Base-by-base conservation (phyloP, 2,113 vertebrate species). In the Dinomys branickii region DNA sequence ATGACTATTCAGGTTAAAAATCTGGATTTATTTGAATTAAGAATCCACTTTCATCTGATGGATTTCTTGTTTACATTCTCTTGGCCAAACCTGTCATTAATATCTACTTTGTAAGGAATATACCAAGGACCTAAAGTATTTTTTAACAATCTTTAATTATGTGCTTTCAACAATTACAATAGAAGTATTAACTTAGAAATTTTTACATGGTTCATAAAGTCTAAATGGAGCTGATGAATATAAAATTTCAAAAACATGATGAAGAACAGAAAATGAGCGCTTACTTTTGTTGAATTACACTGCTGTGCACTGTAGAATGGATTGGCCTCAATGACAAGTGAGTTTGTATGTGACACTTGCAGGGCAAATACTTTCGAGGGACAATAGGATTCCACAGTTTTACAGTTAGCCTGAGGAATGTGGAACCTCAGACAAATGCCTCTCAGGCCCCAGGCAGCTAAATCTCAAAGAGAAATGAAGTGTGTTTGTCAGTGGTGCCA, bases 261-360 rank as follows among this genome's bases (percentile, higher is more conserved):
- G 86, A 94, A 78, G n/a, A 47, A 44, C 56, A 90, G 65, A 95
- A 96, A 92, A 75, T 10, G 56, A 94, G 56, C 56, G 63, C 59
- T 94, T 90, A 85, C 22, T 94, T 97, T 90, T 93, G 75, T 82
- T 85, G 86, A 89, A 59, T 88, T 92, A 28, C 71, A 96, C 26
- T 58, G 83, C 8, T 41, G 1, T 58, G 44, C 54, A 33, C 47
- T 26, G 50, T 81, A 67, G 20, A 78, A 44, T 86, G 81, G 88
- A 88, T 93, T 95, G 82, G 50, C 85, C 95, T 65, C 92, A 88
- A 30, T 94, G 94, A 97, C 81, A 97, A 92, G 83, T 86, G 61
- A 95, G 82, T 97, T 94, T 75, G 85, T 61, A 77, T 95, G 80
- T 96, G 95, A 97, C 93, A 94, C 73, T 95, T 84, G 83, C 88